A percentile compares a stretch with the other conserved stretches of the same genome.
Conservation (phyloP, 2,888 invertebrate genomes). For the Drosophila robusta region DNA sequence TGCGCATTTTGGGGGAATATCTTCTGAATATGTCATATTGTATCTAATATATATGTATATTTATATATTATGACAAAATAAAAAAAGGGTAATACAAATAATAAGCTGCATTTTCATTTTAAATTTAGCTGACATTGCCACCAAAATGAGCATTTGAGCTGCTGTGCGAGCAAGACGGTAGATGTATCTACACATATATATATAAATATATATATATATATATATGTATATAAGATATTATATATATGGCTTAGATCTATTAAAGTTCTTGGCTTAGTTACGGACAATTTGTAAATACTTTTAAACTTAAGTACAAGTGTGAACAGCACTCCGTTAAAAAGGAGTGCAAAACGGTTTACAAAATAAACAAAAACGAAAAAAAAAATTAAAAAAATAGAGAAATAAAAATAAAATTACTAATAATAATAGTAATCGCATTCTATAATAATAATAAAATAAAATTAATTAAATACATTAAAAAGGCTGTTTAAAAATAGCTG, state of each 20-base stretch:
- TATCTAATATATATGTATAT: not conserved
- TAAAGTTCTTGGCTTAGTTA: constrained; percentile 55
- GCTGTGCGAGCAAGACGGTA: constrained; percentile 31
- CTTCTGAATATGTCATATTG: constrained; percentile 1
- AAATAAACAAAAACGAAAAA: constrained; percentile 2
- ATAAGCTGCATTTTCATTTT: constrained; percentile 1
- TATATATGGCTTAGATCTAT: constrained; percentile 26
- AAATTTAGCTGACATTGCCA: constrained; percentile 27
- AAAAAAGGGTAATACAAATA: not conserved
- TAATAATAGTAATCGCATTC: constrained; percentile 9
- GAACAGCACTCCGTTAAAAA: constrained; percentile 25
- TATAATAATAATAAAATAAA: constrained; percentile 2
- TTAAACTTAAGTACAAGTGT: constrained; percentile 49
- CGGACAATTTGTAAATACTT: constrained; percentile 43
- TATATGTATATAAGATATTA: constrained; percentile 3
- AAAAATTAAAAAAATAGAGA: not conserved
- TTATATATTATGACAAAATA: not conserved
- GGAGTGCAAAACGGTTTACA: constrained; percentile 7
- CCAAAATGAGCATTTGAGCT: constrained; percentile 30
- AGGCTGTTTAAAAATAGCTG: constrained; percentile 32
- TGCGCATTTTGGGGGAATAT: constrained; percentile 26
- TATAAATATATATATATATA: constrained; percentile 8
- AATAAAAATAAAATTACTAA: constrained; percentile 2
- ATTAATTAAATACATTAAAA: constrained; percentile 12
- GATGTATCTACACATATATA: constrained; percentile 12